These are phyloP conservation scores for Vultur gryphus DNA, from an alignment of 2,797 vertebrate genomes.

Conservation along the genomic window DNA sequence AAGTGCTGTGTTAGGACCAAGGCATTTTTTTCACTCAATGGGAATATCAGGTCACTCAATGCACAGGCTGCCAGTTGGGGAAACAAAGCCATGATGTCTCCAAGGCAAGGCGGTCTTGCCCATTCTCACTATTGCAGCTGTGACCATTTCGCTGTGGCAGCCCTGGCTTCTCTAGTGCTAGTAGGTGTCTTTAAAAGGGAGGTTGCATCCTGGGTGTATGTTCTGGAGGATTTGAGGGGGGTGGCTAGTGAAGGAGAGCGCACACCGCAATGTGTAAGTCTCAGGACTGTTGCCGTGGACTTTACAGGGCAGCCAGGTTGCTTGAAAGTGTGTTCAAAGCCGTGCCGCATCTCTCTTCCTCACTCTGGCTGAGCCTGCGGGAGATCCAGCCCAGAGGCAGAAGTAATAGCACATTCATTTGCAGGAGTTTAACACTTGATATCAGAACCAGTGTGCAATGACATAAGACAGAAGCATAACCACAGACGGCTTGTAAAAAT, in stretches of 20 bases:
- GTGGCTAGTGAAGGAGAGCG: neutral
- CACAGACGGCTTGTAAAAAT: constrained; percentile 33
- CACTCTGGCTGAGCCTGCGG: neutral
- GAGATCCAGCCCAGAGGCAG: neutral
- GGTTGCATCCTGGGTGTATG: neutral
- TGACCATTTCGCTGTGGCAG: neutral
- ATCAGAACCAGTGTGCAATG: constrained; percentile 31
- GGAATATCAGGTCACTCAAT: neutral
- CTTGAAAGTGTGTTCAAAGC: neutral
- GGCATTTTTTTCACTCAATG: neutral
- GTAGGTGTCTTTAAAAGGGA: neutral
- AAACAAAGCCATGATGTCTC: neutral
- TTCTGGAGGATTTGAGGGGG: neutral
- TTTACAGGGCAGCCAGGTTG: neutral
- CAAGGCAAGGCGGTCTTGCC: neutral
- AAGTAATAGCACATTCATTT: neutral
- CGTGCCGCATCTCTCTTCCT: neutral
- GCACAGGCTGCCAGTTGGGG: neutral
- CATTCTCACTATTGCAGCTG: neutral
- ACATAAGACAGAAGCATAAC: constrained; percentile 50
- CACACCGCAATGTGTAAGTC: rapidly evolving
- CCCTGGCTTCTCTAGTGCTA: neutral
- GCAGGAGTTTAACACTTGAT: constrained; percentile 15
- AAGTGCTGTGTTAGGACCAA: neutral
- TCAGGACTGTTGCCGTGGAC: neutral